phyloP scores from a whole-genome alignment of 2,797 vertebrate species.

The Melanotaenia boesemani region DNA sequence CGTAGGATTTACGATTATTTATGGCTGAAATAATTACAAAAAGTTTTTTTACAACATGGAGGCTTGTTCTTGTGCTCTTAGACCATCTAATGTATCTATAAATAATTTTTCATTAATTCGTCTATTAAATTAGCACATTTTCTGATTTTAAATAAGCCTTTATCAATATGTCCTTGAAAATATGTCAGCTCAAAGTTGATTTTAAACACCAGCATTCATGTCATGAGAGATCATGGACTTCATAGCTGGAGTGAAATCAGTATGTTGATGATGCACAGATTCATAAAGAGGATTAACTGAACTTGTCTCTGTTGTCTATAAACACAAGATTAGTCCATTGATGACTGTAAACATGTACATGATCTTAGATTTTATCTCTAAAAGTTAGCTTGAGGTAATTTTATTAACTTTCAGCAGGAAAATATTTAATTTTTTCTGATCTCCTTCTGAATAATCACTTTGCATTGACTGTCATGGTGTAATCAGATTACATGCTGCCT shows the following conservation, averaged over 20 bases:
- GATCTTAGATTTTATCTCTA: neutral
- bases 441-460: neutral
- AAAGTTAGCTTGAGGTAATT: neutral
- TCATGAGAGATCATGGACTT: neutral
- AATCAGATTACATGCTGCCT: conserved; percentile 32
- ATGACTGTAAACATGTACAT: conserved; percentile 1
- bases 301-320: neutral
- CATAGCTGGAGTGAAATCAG: neutral
- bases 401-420: conserved; percentile 21
- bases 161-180: neutral
- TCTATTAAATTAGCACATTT: no score
- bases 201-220: conserved; percentile 8
- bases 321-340: conserved; percentile 11
- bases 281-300: neutral
- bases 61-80: no score
- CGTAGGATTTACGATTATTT: no score
- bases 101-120: no score
- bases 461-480: conserved; percentile 17
- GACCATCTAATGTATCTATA: no score
- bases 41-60: no score
- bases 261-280: neutral
- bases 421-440: neutral
- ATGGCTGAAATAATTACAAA: no score
- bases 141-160: neutral
- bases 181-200: conserved; percentile 9